Base-by-base conservation (phyloP, 2,888 invertebrate genomes). In the Stenolophus ochropezus region DNA sequence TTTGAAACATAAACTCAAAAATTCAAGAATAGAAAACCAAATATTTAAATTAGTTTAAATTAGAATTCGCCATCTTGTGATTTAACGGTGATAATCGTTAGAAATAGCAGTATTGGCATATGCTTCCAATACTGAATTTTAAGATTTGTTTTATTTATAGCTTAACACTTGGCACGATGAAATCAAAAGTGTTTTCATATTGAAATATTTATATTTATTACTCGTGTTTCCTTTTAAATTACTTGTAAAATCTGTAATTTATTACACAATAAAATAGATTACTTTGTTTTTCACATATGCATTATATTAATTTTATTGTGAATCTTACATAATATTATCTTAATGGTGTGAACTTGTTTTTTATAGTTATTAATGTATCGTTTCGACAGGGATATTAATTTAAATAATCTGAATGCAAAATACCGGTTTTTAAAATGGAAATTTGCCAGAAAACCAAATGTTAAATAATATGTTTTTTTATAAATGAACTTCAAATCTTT, bases 31-130 rank as follows among this genome's bases (percentile, higher is more conserved):
- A 56, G 20, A 18, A 56, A 6, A 18, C 20, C 1, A 49, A 53
- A 6, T 56, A 1, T 53, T 53, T 53, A 53, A 20, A 49, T 14
- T 8, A 53, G 56, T 42, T 42, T 42, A 56, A 56, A 56, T 56
- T 56, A 18, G 18, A 20, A 56, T 56, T 20, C 11, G 56, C 8
- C 18, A 20, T 53, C 53, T 20, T 20, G 18, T 56, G 61, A 61
- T 18, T 21, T 69, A 18, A 69, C n/a, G 33, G 27, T 16, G 27
- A 42, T 69, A 33, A 69, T 11, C 27, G 11, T 16, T 16, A 18
- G 8, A 69, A 69, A 42, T 69, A 69, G 18, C 25, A 61, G 18
- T 69, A 18, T 69, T 69, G 33, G 27, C 65, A 69, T 33, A 16
- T 69, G 65, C 18, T 69, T 69, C 18, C 33, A 6, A 56, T 56